Base-by-base conservation (phyloP, 2,113 vertebrate genomes). In the Tretioscincus oriximinensis region DNA sequence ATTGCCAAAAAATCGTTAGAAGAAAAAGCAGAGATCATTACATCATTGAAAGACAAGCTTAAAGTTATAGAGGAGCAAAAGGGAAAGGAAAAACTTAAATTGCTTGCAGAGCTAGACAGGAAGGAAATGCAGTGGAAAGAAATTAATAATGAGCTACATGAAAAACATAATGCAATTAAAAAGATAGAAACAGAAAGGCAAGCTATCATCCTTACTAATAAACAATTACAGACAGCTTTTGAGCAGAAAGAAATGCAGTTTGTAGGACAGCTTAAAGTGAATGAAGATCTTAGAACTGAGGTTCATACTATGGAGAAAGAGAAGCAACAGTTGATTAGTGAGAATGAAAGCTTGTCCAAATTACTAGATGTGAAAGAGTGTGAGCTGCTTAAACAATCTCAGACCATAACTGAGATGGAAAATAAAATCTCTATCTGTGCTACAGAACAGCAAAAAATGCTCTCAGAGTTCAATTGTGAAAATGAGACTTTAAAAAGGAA, bases 1-100 rank as follows among this genome's bases (percentile, higher is more conserved):
- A 83, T 74, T 18, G 47, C 94, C 41, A 87, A 89, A 58, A 87
- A 85, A 60, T 90, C 84, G 9, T 80, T 96, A 68, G 83, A 90
- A 14, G 93, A 93, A 81, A 97, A 96, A 81, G 58, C 91, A 72
- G 90, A 95, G 35, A 80, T 86, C 3, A 91, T 97, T 82, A 80
- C 63, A 10, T 93, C 89, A 5, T 92, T 97, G 79, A 94, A 97
- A 86, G 78, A 88, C 51, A 94, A 92, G 35, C 90, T 96, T 4
- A 89, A 81, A 72, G 20, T 45, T 35, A 86, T 87, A 6, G 87
- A 92, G 63, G 73, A 92, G 82, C 89, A 92, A 73, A 87, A 82
- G 0, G 92, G 95, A 65, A 89, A 93, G 11, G 91, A 93, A 68
- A 94, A 90, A 82, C 80, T 86, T 75, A 93, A 86, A 85, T 91